Conservation (phyloP, 2,797 vertebrate genomes). For the Odontamblyopus lacepedii region DNA sequence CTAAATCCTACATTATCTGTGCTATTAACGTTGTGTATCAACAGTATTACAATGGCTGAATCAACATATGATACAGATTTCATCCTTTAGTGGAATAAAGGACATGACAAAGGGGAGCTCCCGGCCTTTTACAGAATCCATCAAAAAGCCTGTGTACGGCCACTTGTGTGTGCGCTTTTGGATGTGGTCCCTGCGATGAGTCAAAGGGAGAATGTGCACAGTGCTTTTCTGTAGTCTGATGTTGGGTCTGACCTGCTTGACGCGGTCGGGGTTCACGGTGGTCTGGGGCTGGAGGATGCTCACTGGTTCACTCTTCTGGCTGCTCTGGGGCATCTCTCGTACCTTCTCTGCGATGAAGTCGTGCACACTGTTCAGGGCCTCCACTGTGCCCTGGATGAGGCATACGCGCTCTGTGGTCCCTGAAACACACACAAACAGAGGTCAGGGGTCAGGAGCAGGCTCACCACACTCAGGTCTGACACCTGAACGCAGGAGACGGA, state of each 20-base stretch:
- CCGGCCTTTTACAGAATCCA: no score
- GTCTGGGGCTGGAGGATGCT: constrained; percentile 92
- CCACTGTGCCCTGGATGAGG: constrained; percentile 91
- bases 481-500: neutral
- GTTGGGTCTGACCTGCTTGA: constrained; percentile 87
- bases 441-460: neutral
- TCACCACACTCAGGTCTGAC: neutral
- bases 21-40: no score
- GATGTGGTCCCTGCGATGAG: no score
- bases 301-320: constrained; percentile 89
- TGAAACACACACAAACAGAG: constrained; percentile 49
- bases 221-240: neutral
- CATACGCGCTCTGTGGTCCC: constrained; percentile 93
- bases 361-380: constrained; percentile 90
- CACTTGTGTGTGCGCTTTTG: no score
- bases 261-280: constrained; percentile 91
- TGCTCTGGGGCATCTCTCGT: constrained; percentile 92
- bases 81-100: no score
- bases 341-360: constrained; percentile 95
- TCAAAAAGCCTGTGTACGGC: no score
- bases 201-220: no score
- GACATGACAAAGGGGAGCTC: no score
- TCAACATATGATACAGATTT: no score
- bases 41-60: no score
- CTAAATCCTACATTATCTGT: no score